Conservation (phyloP, 1,140 invertebrate genomes). For the Drosophila bocqueti region DNA sequence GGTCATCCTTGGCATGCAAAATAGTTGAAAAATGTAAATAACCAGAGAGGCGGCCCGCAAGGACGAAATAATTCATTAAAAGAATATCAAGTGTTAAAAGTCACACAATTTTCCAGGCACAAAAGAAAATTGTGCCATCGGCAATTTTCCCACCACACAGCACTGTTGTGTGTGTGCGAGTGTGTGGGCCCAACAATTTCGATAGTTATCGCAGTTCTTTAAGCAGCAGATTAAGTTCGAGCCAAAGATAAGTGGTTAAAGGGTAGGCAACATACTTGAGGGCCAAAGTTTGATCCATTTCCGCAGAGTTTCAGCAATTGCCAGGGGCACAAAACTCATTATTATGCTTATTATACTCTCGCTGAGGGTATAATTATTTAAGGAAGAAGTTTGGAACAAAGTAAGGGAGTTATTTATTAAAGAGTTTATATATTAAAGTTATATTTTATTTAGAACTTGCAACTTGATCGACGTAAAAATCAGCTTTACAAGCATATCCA, state of each 20-base stretch:
- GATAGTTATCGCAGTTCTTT: slow-evolving; percentile 30
- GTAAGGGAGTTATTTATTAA: too few species aligned
- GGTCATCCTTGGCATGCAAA: slow-evolving; percentile 59
- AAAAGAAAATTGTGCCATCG: slow-evolving; percentile 71
- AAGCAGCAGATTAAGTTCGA: slow-evolving; percentile 35
- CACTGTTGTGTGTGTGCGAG: slow-evolving; percentile 1
- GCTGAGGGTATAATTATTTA: neutral
- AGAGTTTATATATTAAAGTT: too few species aligned
- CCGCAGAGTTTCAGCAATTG: neutral
- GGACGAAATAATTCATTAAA: slow-evolving; percentile 78
- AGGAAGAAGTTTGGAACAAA: neutral
- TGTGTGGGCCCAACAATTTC: slow-evolving; percentile 26
- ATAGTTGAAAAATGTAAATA: slow-evolving; percentile 82
- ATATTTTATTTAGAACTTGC: too few species aligned
- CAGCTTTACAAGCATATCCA: neutral
- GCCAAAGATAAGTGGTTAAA: slow-evolving; percentile 10
- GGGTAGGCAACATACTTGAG: neutral
- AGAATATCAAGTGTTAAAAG: slow-evolving; percentile 83
- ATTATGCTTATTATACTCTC: slow-evolving; percentile 1
- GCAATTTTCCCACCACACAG: slow-evolving; percentile 34
- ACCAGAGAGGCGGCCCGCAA: slow-evolving; percentile 28
- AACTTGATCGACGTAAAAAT: too few species aligned
- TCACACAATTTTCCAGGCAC: slow-evolving; percentile 76
- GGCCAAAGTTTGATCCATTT: neutral
- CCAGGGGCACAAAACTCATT: slow-evolving; percentile 14